Evolutionary conservation across 2,888 invertebrate genomes (phyloP).

Genomic region (Helleia helle): DNA sequence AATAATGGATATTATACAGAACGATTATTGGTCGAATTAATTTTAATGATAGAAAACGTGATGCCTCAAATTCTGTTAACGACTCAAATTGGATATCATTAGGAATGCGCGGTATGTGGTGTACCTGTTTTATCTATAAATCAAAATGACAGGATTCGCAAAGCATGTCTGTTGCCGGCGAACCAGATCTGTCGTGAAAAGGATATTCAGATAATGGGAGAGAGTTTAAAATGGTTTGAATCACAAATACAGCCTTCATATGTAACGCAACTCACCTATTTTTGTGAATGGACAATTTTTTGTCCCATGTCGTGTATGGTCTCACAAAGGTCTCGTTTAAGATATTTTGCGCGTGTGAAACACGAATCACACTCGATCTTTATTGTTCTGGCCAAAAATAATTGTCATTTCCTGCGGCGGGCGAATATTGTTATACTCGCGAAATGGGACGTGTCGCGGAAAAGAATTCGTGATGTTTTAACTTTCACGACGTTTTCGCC

Average conservation of each 20-base stretch:
- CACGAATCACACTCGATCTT: conserved; percentile 56
- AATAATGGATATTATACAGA: conserved; percentile 20
- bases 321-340: conserved; percentile 56
- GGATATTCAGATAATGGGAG: background rate
- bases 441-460: conserved; percentile 27
- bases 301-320: conserved; percentile 39
- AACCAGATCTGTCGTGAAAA: no score
- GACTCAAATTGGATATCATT: conserved; percentile 2
- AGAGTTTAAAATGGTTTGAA: background rate
- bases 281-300: conserved; percentile 70
- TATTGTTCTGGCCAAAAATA: conserved; percentile 62
- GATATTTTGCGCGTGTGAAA: conserved; percentile 70
- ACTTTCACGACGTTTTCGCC: conserved; percentile 37
- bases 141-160: conserved; percentile 8
- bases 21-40: conserved; percentile 21
- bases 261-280: conserved; percentile 64
- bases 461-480: conserved; percentile 32
- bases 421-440: conserved; percentile 30
- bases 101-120: conserved; percentile 1
- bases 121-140: conserved; percentile 8
- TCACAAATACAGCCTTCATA: conserved; percentile 8
- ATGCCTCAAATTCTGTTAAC: conserved; percentile 8
- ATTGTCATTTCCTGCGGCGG: conserved; percentile 74
- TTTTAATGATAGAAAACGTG: conserved; percentile 17
- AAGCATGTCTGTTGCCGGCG: conserved; percentile 2